These are phyloP conservation scores for Phalacrocorax brasilianus DNA, from an alignment of 2,113 vertebrate genomes.

Conservation along the genomic window DNA sequence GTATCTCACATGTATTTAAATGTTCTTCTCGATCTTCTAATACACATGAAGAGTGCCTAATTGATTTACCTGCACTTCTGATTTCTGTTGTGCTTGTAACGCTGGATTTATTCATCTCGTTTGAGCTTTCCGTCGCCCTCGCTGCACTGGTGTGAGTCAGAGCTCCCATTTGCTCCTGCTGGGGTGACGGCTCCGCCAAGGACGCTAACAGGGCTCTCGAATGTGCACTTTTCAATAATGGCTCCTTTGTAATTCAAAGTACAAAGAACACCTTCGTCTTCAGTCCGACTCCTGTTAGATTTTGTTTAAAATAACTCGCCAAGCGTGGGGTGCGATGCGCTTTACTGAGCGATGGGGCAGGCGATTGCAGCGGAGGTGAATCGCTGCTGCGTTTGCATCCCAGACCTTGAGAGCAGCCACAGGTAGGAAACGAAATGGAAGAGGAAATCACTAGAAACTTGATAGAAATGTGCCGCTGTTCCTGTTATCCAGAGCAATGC, in stretches of 20 bases:
- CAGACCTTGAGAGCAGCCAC: no score
- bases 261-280: neutral
- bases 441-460: rapidly evolving
- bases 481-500: neutral
- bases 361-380: neutral
- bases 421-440: neutral
- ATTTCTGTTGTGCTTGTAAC: rapidly evolving
- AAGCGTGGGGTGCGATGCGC: rapidly evolving
- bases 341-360: rapidly evolving
- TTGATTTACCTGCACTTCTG: neutral
- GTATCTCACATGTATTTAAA: neutral
- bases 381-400: neutral
- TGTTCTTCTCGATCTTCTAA: neutral
- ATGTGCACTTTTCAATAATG: rapidly evolving
- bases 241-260: neutral
- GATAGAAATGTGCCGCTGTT: rapidly evolving
- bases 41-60: neutral
- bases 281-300: rapidly evolving
- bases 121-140: no score
- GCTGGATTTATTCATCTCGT: neutral
- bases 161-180: neutral
- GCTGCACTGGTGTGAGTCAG: neutral
- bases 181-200: neutral
- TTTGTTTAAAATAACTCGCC: rapidly evolving
- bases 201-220: neutral